Base-by-base conservation (phyloP, 2,113 vertebrate genomes). In the Sapajus apella region DNA sequence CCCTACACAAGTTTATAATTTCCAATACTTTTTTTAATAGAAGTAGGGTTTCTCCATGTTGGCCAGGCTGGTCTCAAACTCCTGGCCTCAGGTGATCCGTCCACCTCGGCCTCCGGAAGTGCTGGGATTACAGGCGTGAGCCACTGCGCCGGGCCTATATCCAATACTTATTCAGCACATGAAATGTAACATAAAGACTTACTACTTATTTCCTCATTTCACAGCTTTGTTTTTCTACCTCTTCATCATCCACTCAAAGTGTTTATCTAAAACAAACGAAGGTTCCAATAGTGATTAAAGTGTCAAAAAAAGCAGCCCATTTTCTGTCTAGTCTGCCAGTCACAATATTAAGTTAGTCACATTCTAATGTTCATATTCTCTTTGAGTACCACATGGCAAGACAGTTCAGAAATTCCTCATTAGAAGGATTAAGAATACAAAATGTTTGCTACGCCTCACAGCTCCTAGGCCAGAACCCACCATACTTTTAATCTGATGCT, bases 221-320 rank as follows among this genome's bases (percentile, higher is more conserved):
- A 87, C 3, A 84, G 27, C 14, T 47, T n/a, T 96, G n/a, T 23
- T 92, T 87, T 84, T 66, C 70, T 87, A 35, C 2, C 35, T 35
- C 23, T 61, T 80, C 52, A 75, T 81, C 55, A 93, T 80, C 90
- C 75, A 79, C 30, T 75, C 45, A 70, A 35, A 76, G 1, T 25
- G 70, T 83, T 80, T 94, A 81, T 47, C 72, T 85, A 93, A 90
- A 90, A 91, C 18, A 94, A 52, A 52, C 16, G 81, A 85, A 92
- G 61, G 27, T 64, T 64, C 27, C 27, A 32, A 64, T 64, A 12
- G 61, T 64, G 61, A 64, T 30, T 64, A 13, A 64, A 64, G 27
- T 64, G 61, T 64, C 7, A 40, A 77, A 30, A 61, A 64, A 64
- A 82, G 13, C 25, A 58, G 90, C 3, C 64, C 75, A 89, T 66